Conservation (phyloP, 1,140 invertebrate species). For the Sipha flava region DNA sequence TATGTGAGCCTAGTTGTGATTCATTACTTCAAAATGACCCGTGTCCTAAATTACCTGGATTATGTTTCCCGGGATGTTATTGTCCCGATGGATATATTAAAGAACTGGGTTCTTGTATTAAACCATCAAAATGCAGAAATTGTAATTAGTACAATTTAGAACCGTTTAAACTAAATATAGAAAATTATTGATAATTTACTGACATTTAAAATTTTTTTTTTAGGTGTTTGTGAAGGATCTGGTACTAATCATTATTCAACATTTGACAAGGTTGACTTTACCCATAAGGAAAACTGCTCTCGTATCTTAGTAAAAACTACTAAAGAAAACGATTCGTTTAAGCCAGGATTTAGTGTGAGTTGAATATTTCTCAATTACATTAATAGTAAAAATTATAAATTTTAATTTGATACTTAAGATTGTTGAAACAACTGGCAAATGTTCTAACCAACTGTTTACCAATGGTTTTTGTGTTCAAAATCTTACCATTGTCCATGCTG, state of each 20-base stretch:
- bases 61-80: conserved; percentile 74
- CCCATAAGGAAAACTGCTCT: conserved; percentile 67
- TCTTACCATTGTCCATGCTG: not conserved
- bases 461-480: conserved; percentile 9
- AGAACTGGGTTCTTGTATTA: conserved; percentile 58
- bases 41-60: conserved; percentile 53
- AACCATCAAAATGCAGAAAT: conserved; percentile 62
- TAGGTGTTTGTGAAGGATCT: conserved; percentile 58
- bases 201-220: conserved; percentile 20
- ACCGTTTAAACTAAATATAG: too few species aligned
- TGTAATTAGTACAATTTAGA: conserved; percentile 54
- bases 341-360: conserved; percentile 12
- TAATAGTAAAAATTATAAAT: not conserved
- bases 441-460: not conserved
- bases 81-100: conserved; percentile 68
- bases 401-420: not conserved
- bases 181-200: too few species aligned
- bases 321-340: conserved; percentile 36
- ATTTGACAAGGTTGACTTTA: conserved; percentile 63
- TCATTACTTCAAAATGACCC: conserved; percentile 50
- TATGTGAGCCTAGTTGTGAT: conserved; percentile 64
- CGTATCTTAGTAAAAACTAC: conserved; percentile 62
- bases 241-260: conserved; percentile 62
- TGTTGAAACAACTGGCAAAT: conserved; percentile 7
- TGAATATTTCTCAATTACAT: not conserved